Conservation (phyloP, 2,113 vertebrate species). For the Lagopus muta region DNA sequence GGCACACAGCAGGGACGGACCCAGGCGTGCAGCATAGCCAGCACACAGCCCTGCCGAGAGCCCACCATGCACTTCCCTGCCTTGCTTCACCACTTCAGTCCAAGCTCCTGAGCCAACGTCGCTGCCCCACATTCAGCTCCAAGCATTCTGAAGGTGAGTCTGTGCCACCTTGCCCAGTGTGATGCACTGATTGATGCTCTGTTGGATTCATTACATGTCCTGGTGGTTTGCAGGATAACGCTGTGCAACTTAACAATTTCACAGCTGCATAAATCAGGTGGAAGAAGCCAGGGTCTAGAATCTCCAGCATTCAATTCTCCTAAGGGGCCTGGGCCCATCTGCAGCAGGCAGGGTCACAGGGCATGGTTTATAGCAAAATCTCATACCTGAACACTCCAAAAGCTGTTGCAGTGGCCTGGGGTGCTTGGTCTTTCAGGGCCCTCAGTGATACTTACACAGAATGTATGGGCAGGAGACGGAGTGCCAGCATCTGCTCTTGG, state of each 20-base stretch:
- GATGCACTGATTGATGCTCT: accelerated
- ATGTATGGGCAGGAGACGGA: background rate
- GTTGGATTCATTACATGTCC: background rate
- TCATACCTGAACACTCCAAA: background rate
- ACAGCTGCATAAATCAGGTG: background rate
- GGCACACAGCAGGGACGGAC: background rate
- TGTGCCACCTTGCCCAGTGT: background rate
- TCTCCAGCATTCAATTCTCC: background rate
- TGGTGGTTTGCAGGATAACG: background rate
- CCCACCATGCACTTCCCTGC: accelerated
- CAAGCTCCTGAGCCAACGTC: accelerated
- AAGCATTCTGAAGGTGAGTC: background rate
- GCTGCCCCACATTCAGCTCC: background rate
- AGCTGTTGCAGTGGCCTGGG: too few relatives aligned
- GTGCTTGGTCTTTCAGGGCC: accelerated
- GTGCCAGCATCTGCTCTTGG: background rate
- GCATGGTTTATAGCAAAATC: background rate
- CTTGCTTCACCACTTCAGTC: background rate
- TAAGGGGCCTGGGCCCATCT: background rate
- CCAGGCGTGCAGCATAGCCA: background rate
- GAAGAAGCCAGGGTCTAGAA: background rate
- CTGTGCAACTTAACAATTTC: background rate
- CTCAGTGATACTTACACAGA: background rate
- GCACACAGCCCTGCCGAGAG: accelerated
- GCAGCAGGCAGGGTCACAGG: background rate